These are phyloP conservation scores for Solenopsis fugax DNA, from an alignment of 1,140 invertebrate species.

Conservation along the genomic window DNA sequence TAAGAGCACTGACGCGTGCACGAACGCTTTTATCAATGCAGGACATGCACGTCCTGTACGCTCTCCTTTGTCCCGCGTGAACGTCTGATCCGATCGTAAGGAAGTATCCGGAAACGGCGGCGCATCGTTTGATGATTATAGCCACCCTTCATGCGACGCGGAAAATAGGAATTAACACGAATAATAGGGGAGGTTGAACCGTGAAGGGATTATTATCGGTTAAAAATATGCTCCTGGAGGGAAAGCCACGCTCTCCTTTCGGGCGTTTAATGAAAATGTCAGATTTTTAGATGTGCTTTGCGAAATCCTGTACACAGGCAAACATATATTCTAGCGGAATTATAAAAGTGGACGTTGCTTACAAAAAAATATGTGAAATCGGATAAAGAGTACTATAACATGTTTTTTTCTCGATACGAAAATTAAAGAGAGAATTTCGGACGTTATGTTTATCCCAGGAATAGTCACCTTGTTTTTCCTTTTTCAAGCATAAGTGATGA, in stretches of 20 bases:
- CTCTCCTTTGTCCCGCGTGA: background rate
- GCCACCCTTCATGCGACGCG: conserved; percentile 16
- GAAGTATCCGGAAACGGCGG: conserved; percentile 27
- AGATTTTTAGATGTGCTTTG: conserved; percentile 44
- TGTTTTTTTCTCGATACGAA: background rate
- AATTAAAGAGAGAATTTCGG: background rate
- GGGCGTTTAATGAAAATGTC: conserved; percentile 47
- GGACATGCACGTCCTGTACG: background rate
- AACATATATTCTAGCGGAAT: background rate
- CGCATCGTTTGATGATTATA: conserved; percentile 30
- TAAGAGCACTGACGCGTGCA: background rate
- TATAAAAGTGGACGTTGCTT: background rate
- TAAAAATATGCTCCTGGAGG: conserved; percentile 34
- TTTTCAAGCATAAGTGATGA: too few relatives aligned
- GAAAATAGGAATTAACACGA: conserved; percentile 52
- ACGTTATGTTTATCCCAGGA: background rate
- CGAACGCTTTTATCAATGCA: background rate
- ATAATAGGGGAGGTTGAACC: conserved; percentile 20
- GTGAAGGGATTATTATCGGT: conserved; percentile 36
- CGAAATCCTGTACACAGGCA: background rate
- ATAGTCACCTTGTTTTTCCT: too few relatives aligned
- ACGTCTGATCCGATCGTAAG: background rate
- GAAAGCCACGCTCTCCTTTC: background rate
- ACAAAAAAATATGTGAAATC: background rate
- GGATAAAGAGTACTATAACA: background rate